phyloP scores from a whole-genome alignment of 2,888 invertebrate genomes.

The Ormia ochracea region DNA sequence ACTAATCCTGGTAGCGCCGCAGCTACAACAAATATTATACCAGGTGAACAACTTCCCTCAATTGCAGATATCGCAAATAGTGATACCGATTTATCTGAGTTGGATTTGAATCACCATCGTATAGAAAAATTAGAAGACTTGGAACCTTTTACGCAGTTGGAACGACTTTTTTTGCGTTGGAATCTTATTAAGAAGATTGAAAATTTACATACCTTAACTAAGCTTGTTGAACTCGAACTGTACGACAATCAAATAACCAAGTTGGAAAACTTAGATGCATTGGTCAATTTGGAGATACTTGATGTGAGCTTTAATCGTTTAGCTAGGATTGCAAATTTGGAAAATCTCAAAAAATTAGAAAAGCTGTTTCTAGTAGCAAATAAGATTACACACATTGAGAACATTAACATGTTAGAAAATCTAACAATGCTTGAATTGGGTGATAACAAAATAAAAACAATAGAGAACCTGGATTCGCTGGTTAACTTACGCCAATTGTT shows the following conservation, averaged over 20 bases:
- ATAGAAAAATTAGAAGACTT: constrained; percentile 90
- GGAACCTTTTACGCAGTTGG: constrained; percentile 85
- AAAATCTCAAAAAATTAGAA: constrained; percentile 84
- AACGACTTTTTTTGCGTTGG: constrained; percentile 92
- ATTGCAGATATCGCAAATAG: constrained; percentile 74
- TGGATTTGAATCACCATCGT: constrained; percentile 94
- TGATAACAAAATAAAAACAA: constrained; percentile 93
- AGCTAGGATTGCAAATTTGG: constrained; percentile 89
- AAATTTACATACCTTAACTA: constrained; percentile 86
- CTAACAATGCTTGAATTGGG: constrained; percentile 94
- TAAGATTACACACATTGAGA: constrained; percentile 90
- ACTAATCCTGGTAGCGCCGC: constrained; percentile 26
- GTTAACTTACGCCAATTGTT: constrained; percentile 87
- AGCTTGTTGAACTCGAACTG: constrained; percentile 91
- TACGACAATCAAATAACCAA: constrained; percentile 97
- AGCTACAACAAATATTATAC: constrained; percentile 21
- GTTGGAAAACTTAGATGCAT: constrained; percentile 91
- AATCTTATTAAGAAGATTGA: constrained; percentile 97
- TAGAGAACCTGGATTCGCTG: constrained; percentile 90
- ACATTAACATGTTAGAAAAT: constrained; percentile 86
- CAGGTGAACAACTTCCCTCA: constrained; percentile 66
- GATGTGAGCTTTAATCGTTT: constrained; percentile 98
- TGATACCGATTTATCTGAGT: constrained; percentile 74
- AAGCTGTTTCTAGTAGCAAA: constrained; percentile 94
- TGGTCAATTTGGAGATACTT: constrained; percentile 91